Evolutionary conservation across 1,140 invertebrate genomes (phyloP).

Genomic region (Halictus rubicundus): DNA sequence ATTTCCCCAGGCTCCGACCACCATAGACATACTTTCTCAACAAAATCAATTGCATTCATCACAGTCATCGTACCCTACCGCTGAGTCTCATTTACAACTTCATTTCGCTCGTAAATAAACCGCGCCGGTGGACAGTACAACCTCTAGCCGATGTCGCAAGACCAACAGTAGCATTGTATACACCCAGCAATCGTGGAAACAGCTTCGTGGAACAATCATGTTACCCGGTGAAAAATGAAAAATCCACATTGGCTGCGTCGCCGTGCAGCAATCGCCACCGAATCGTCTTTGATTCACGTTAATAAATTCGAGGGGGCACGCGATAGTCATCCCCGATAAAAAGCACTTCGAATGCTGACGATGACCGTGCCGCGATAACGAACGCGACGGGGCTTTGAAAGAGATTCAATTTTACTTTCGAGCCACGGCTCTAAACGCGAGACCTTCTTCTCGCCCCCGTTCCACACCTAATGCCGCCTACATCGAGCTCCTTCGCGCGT

Average conservation of each 20-base stretch:
- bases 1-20: too few relatives aligned
- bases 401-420: constrained; percentile 47
- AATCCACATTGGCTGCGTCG: neutral
- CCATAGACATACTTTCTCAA: too few relatives aligned
- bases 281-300: neutral
- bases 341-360: neutral
- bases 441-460: constrained; percentile 67
- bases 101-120: constrained; percentile 6
- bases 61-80: too few relatives aligned
- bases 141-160: constrained; percentile 19
- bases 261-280: neutral
- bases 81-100: too few relatives aligned
- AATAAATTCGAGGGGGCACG: neutral
- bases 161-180: constrained; percentile 2
- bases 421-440: constrained; percentile 48
- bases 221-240: neutral
- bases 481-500: constrained; percentile 47
- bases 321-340: neutral
- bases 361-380: neutral
- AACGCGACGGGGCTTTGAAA: neutral
- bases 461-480: constrained; percentile 66
- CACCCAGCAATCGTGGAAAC: neutral
- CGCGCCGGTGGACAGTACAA: neutral
- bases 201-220: neutral
- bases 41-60: too few relatives aligned